phyloP scores from a whole-genome alignment of 2,797 vertebrate genomes.

The Cercopithecus neglectus region DNA sequence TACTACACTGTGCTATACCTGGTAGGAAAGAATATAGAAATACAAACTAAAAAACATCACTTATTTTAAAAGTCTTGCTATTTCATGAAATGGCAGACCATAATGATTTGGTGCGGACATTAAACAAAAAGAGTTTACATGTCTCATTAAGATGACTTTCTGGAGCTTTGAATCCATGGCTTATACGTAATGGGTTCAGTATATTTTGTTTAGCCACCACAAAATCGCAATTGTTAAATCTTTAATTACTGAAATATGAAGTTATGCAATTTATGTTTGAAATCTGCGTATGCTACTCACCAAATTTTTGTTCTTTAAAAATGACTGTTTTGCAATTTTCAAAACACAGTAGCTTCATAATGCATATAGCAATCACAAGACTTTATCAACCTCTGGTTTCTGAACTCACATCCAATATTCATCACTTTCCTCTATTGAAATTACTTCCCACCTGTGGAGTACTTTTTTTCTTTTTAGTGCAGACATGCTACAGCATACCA shows the following conservation, averaged over 20 bases:
- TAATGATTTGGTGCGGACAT: background rate
- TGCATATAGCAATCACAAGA: background rate
- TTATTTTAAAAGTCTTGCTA: background rate
- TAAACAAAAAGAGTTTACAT: background rate
- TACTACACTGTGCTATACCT: background rate
- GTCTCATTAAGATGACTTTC: background rate
- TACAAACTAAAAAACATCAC: background rate
- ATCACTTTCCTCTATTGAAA: background rate
- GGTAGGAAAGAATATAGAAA: background rate
- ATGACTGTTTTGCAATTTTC: background rate
- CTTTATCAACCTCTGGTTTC: background rate
- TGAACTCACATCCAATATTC: background rate
- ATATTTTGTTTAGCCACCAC: background rate
- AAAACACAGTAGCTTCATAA: background rate
- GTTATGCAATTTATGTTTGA: background rate
- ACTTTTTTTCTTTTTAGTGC: background rate
- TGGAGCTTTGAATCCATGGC: background rate
- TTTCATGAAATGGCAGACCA: background rate
- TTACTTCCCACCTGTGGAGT: background rate
- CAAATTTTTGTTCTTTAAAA: background rate
- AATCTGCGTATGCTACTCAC: background rate
- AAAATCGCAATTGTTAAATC: background rate
- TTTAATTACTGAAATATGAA: conserved; percentile 14
- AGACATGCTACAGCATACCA: background rate
- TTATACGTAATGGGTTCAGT: background rate